Base-by-base conservation (phyloP, 2,797 vertebrate genomes). In the Erethizon dorsatum region DNA sequence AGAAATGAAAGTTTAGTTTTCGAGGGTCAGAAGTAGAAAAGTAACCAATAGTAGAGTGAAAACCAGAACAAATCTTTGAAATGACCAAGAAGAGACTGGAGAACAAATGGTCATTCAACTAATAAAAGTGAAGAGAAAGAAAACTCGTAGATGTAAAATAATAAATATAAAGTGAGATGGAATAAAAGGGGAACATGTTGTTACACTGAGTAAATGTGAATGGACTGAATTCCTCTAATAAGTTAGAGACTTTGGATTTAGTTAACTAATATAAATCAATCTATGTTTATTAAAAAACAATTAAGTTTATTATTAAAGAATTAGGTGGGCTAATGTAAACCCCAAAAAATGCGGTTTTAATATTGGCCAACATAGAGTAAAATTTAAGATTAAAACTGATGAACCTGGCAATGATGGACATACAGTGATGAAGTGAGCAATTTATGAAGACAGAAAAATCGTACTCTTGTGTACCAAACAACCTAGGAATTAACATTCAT, bases 1-100 rank as follows among this genome's bases (percentile, higher is more conserved):
- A 92, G 28, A 86, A 94, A 52, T 61, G 52, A 31, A 20, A 91
- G 41, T 90, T 85, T 95, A 37, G 83, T 52, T 94, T 91, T 88
- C 88, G 15, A 93, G 28, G 79, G 31, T 77, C 14, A 61, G 57
- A 52, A 89, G 82, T 85, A 47, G 37, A 22, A 87, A 86, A 28
- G 12, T 80, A 80, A 75, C 11, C 17, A 75, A 17, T 86, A 56
- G 37, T 80, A 89, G 31, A 85, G 9, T 47, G 41, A 61, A 92
- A 90, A 92, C 90, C 24, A 86, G 57, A 85, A 45, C 31, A 88
- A 26, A 91, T 80, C 24, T 67, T 89, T 77, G 47, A 89, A 92
- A 80, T 94, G 31, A 83, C 52, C 59, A 77, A 77, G 73, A 15
- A 61, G 41, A 75, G 69, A 67, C 50, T 33, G 7, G 15, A 12